Percentiles rank a stretch among this genome's conserved stretches.
Evolutionary conservation across 2,797 vertebrate genomes (phyloP).

Genomic region (Diplodus sargus): DNA sequence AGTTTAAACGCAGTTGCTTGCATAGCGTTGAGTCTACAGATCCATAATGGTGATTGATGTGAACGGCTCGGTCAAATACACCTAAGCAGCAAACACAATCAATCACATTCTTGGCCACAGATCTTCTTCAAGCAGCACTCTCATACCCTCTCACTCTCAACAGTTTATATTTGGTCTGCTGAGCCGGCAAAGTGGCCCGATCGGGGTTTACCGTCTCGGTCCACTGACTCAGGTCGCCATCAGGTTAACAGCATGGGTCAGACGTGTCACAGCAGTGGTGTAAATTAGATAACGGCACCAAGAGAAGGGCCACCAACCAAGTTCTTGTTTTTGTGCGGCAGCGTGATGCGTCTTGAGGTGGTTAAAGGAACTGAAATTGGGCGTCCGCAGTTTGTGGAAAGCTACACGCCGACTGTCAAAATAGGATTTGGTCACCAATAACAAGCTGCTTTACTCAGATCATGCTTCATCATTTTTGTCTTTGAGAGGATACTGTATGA

Average conservation of each 20-base stretch:
- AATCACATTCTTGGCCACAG: slow-evolving; percentile 43
- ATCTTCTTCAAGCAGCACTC: slow-evolving; percentile 14
- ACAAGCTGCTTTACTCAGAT: not conserved
- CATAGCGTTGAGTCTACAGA: slow-evolving; percentile 16
- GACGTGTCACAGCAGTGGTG: slow-evolving; percentile 27
- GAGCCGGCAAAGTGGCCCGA: slow-evolving; percentile 17
- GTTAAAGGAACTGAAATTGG: not conserved
- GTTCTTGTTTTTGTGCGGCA: slow-evolving; percentile 1
- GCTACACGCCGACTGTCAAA: not conserved
- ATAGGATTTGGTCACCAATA: not conserved
- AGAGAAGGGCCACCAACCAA: not conserved
- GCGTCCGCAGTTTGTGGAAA: not conserved
- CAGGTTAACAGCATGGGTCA: slow-evolving; percentile 43
- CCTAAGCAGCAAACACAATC: slow-evolving; percentile 43
- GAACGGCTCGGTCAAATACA: slow-evolving; percentile 39
- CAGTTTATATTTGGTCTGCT: slow-evolving; percentile 12
- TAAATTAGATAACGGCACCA: slow-evolving; percentile 24
- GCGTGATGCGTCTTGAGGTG: not conserved
- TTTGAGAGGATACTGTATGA: not conserved
- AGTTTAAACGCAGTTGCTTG: not conserved
- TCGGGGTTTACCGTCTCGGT: not conserved
- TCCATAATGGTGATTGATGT: slow-evolving; percentile 49
- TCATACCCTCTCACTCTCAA: slow-evolving; percentile 6
- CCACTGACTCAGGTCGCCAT: slow-evolving; percentile 23
- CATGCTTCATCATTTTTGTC: not conserved